A percentile compares a stretch with the other conserved stretches of the same genome.
Evolutionary conservation across 2,113 vertebrate species (phyloP).

Genomic region (Leptobrachium leishanense): DNA sequence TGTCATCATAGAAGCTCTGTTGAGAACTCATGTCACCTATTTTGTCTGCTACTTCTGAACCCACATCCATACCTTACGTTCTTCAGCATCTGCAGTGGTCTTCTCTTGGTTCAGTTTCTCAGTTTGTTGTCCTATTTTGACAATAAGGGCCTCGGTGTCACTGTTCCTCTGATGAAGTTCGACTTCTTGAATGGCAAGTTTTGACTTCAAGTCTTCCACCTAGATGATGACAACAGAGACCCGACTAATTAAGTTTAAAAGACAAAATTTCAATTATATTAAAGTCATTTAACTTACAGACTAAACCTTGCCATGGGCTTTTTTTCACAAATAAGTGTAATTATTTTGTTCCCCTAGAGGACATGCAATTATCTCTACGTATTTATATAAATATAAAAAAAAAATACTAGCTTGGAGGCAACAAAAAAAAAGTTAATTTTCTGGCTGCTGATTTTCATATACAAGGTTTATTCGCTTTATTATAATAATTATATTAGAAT

Average conservation of each 20-base stretch:
- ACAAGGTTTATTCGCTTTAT: constrained; percentile 55
- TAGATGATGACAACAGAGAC: constrained; percentile 74
- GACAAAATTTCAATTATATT: constrained; percentile 77
- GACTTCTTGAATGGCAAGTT: constrained; percentile 79
- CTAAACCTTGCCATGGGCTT: constrained; percentile 76
- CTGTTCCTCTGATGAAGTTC: constrained; percentile 82
- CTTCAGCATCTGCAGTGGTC: constrained; percentile 61
- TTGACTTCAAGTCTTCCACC: constrained; percentile 85
- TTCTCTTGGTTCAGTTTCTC: constrained; percentile 69
- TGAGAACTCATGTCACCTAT: too few relatives aligned
- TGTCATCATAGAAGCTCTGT: too few relatives aligned
- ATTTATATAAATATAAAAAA: constrained; percentile 64
- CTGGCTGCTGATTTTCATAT: constrained; percentile 72
- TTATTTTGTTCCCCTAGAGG: constrained; percentile 79
- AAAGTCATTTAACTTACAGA: constrained; percentile 76
- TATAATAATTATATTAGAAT: neutral
- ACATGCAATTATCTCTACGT: constrained; percentile 76
- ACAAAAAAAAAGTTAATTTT: constrained; percentile 69
- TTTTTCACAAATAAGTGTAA: constrained; percentile 74
- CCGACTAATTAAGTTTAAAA: constrained; percentile 80
- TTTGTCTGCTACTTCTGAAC: too few relatives aligned
- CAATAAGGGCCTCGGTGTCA: constrained; percentile 67
- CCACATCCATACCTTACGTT: constrained; percentile 58
- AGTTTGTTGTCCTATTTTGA: constrained; percentile 68
- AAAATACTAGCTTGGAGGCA: constrained; percentile 74